Percentiles rank a stretch among this genome's conserved stretches.
Conservation (phyloP, 2,113 vertebrate genomes). For the Peucedramus taeniatus region DNA sequence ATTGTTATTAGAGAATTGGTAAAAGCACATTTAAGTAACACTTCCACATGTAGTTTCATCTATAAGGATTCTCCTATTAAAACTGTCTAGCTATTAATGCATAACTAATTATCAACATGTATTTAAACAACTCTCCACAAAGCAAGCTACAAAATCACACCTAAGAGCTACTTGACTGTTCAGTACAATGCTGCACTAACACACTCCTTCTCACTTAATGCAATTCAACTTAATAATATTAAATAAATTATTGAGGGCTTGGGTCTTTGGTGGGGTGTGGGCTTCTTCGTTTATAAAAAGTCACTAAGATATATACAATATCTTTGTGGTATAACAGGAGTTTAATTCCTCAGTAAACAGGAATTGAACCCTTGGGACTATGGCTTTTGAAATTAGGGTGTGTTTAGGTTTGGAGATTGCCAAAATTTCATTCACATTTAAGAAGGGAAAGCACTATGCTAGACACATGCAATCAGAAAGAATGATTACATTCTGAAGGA, state of each 20-base stretch:
- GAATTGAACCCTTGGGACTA: constrained; percentile 75
- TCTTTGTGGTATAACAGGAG: constrained; percentile 63
- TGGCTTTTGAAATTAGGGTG: constrained; percentile 84
- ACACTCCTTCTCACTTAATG: neutral
- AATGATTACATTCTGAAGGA: constrained; percentile 66
- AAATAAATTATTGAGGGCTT: constrained; percentile 11
- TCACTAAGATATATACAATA: constrained; percentile 50
- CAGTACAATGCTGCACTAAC: neutral
- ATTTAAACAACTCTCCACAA: neutral
- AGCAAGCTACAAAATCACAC: neutral
- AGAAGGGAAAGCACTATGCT: constrained; percentile 56
- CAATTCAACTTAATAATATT: constrained; percentile 22
- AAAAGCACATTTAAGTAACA: neutral
- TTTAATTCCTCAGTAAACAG: constrained; percentile 78
- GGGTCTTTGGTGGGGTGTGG: neutral
- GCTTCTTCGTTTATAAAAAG: constrained; percentile 9
- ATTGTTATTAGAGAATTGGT: neutral
- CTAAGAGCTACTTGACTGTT: neutral
- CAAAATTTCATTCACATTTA: constrained; percentile 73
- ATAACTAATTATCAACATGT: neutral
- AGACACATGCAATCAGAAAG: constrained; percentile 70
- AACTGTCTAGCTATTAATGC: neutral
- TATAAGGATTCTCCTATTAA: neutral
- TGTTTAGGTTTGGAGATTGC: constrained; percentile 76
- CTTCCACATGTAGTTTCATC: neutral